Percentiles rank a stretch among this genome's conserved stretches.
Conservation (phyloP, 1,140 invertebrate genomes). For the Berghia stephanieae region DNA sequence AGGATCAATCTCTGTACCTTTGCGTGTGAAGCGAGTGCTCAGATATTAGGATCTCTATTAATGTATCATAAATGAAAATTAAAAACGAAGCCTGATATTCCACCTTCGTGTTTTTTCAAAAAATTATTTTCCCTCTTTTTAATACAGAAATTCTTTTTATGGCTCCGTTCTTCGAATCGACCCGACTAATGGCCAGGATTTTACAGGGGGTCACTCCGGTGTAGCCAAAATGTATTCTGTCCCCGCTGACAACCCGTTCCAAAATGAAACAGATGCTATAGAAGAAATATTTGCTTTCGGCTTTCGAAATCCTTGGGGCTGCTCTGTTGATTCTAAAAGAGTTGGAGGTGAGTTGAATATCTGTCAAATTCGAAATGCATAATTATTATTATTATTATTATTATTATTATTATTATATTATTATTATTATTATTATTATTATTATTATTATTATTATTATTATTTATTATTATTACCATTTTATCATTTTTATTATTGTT, state of each 20-base stretch:
- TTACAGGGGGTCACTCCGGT: conserved; percentile 4
- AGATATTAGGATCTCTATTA: neutral
- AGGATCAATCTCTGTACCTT: no score
- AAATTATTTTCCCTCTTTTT: no score
- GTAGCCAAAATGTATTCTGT: conserved; percentile 26
- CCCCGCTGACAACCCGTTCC: conserved; percentile 47
- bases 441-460: neutral
- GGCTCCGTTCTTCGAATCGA: conserved; percentile 35
- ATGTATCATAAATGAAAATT: neutral
- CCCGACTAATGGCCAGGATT: conserved; percentile 15
- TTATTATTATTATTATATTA: neutral
- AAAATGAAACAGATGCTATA: conserved; percentile 31
- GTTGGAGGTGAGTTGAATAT: conserved; percentile 39
- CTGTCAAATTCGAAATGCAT: neutral
- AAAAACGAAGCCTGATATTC: neutral
- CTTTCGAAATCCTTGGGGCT: conserved; percentile 62
- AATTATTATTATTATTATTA: neutral
- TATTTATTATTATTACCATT: neutral
- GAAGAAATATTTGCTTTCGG: conserved; percentile 63
- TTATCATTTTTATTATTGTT: neutral
- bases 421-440: neutral
- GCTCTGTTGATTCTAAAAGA: conserved; percentile 53
- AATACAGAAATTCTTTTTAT: conserved; percentile 22
- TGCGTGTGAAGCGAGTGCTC: neutral
- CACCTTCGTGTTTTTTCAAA: neutral